Percentiles rank a stretch among this genome's conserved stretches.
Conservation (phyloP, 2,888 invertebrate species). For the Drosophila nr. fundita region DNA sequence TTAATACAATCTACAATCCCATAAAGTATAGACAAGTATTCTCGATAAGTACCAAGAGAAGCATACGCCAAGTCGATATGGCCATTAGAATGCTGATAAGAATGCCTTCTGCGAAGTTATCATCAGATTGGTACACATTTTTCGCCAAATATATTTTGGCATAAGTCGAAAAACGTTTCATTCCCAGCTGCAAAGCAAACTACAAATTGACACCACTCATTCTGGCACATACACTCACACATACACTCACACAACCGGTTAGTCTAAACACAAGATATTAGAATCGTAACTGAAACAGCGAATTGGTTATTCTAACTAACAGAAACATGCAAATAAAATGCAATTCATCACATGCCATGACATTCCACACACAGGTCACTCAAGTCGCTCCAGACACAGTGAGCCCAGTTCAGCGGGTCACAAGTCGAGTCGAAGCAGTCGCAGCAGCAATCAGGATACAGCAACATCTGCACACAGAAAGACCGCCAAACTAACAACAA, state of each 20-base stretch:
- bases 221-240: slow-evolving; percentile 22
- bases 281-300: slow-evolving; percentile 20
- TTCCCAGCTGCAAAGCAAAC: slow-evolving; percentile 32
- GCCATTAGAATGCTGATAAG: neutral
- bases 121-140: neutral
- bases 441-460: slow-evolving; percentile 47
- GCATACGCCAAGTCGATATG: neutral
- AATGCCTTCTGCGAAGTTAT: neutral
- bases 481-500: slow-evolving; percentile 26
- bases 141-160: neutral
- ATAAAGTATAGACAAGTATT: neutral
- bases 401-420: slow-evolving; percentile 52
- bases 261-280: slow-evolving; percentile 34
- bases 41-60: neutral
- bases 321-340: neutral
- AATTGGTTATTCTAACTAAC: slow-evolving; percentile 34
- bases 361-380: slow-evolving; percentile 75
- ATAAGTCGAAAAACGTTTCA: slow-evolving; percentile 8
- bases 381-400: slow-evolving; percentile 81
- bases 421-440: slow-evolving; percentile 52
- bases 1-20: neutral
- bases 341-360: slow-evolving; percentile 22
- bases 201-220: slow-evolving; percentile 17
- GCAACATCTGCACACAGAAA: slow-evolving; percentile 57
- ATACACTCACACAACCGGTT: slow-evolving; percentile 13